These are phyloP conservation scores for Catharus bicknelli DNA, from an alignment of 2,113 vertebrate species.

Conservation along the genomic window DNA sequence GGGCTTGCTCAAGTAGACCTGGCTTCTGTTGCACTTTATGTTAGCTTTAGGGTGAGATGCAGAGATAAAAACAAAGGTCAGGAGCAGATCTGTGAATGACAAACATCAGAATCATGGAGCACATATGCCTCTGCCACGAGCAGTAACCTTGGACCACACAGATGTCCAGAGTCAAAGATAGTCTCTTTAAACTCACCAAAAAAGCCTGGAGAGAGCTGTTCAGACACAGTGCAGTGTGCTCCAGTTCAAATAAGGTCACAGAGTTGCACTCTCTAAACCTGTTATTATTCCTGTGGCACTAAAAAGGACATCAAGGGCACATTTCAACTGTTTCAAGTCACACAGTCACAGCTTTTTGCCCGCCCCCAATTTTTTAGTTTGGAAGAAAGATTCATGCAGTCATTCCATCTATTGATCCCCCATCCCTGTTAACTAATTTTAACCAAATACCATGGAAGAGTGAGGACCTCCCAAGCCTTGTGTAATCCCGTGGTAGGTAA, in stretches of 20 bases:
- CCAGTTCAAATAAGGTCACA: not conserved
- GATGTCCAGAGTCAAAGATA: not conserved
- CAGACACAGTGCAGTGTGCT: not conserved
- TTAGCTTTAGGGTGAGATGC: constrained; percentile 28
- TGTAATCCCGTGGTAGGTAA: not conserved
- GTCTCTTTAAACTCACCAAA: not conserved
- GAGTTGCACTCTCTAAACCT: not conserved
- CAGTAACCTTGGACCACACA: not conserved
- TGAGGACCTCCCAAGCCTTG: rapidly evolving
- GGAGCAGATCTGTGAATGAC: not conserved
- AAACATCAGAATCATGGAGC: not conserved
- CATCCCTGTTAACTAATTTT: not conserved
- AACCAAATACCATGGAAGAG: not conserved
- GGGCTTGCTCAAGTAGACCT: not conserved
- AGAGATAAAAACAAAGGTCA: constrained; percentile 45
- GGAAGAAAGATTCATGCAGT: not conserved
- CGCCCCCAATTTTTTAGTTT: not conserved
- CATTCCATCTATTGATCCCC: not conserved
- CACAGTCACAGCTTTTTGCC: not conserved
- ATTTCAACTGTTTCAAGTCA: not conserved
- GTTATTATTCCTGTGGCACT: not conserved
- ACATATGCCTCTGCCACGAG: not conserved
- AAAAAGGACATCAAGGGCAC: not conserved
- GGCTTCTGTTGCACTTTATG: not conserved
- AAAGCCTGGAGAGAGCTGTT: not conserved